These are phyloP conservation scores for Poecilia wingei DNA, from an alignment of 2,797 vertebrate species.

Conservation along the genomic window DNA sequence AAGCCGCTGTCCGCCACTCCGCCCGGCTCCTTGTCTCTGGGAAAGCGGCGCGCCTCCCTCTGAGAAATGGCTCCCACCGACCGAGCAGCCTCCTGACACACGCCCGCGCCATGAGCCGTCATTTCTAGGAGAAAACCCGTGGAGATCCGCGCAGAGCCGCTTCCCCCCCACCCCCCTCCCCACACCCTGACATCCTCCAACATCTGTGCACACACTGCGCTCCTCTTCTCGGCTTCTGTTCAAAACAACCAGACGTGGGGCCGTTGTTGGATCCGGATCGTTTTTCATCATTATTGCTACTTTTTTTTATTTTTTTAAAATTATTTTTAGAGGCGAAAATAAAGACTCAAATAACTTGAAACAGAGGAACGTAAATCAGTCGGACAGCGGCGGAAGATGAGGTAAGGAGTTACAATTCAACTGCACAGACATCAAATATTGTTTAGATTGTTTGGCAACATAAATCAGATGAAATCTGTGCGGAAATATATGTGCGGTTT, in stretches of 20 bases:
- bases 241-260: not conserved
- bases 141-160: slow-evolving; percentile 34
- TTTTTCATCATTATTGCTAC: no score
- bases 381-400: slow-evolving; percentile 71
- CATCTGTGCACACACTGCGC: slow-evolving; percentile 65
- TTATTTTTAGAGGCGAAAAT: not conserved
- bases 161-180: not conserved
- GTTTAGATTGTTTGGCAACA: not conserved
- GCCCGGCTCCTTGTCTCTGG: slow-evolving; percentile 51
- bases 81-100: slow-evolving; percentile 48
- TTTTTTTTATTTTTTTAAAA: not conserved
- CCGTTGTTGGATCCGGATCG: not conserved
- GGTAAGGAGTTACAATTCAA: slow-evolving; percentile 68
- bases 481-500: not conserved
- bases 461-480: not conserved
- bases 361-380: not conserved
- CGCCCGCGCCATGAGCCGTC: slow-evolving; percentile 21
- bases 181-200: slow-evolving; percentile 64
- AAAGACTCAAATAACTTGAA: not conserved
- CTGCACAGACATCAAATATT: slow-evolving; percentile 31
- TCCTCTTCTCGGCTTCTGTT: slow-evolving; percentile 3
- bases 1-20: slow-evolving; percentile 63
- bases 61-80: slow-evolving; percentile 69
- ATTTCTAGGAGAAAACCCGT: slow-evolving; percentile 41
- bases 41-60: slow-evolving; percentile 55